Conservation (phyloP, 2,113 vertebrate genomes). For the human (Homo sapiens) region DNA sequence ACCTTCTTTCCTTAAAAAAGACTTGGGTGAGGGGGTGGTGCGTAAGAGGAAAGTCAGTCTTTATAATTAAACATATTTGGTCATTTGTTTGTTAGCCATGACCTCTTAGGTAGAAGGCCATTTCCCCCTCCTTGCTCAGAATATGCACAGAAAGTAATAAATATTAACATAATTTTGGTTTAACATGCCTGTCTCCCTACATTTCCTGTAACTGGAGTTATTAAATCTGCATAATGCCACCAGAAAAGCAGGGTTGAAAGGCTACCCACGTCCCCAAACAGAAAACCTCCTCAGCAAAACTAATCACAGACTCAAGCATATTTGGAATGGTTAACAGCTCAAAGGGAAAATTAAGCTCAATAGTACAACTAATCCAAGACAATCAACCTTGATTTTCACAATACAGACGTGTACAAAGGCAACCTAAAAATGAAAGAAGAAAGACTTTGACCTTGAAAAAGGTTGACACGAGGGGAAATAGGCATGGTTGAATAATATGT, state of each 20-base stretch:
- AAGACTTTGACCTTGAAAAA: constrained; percentile 53
- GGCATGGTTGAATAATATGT: not conserved
- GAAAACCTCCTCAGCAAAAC: constrained; percentile 68
- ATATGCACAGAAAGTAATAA: constrained; percentile 11
- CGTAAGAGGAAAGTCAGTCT: not conserved
- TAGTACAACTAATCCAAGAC: constrained; percentile 64
- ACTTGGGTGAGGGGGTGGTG: not conserved
- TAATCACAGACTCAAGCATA: constrained; percentile 57
- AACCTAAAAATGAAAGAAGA: constrained; percentile 55
- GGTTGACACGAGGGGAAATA: not conserved
- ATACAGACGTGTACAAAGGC: not conserved
- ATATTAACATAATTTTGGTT: constrained; percentile 42
- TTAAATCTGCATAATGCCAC: constrained; percentile 58
- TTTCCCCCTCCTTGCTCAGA: not conserved
- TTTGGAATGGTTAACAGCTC: constrained; percentile 66
- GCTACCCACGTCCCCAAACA: constrained; percentile 52
- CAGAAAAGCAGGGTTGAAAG: constrained; percentile 47
- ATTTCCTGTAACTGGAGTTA: constrained; percentile 65
- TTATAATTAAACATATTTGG: constrained; percentile 25
- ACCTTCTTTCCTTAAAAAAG: not conserved
- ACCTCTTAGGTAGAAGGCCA: constrained; percentile 36
- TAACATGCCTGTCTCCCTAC: constrained; percentile 57
- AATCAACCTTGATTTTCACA: constrained; percentile 64
- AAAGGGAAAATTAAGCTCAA: constrained; percentile 63
- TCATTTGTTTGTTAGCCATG: constrained; percentile 55